Evolutionary conservation across 2,113 vertebrate genomes (phyloP).

Genomic region (Podarcis raffonei): DNA sequence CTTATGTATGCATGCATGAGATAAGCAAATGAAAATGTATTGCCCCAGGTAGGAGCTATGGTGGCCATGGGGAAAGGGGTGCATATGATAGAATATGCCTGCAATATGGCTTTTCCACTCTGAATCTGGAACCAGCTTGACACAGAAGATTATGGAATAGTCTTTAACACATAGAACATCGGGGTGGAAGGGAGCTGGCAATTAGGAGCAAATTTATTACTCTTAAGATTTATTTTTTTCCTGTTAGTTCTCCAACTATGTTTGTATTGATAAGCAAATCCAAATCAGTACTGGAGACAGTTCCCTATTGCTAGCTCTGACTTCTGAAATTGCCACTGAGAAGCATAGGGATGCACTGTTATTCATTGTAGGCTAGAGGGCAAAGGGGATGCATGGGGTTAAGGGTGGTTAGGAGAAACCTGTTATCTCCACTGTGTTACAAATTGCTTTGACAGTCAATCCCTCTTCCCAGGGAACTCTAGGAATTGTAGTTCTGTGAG

Average conservation of each 20-base stretch:
- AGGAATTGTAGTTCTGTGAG: too few relatives aligned
- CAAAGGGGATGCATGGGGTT: neutral
- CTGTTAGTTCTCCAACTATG: too few relatives aligned
- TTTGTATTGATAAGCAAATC: too few relatives aligned
- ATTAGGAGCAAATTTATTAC: neutral
- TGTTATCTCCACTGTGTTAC: too few relatives aligned
- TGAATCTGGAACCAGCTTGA: neutral
- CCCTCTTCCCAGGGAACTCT: too few relatives aligned
- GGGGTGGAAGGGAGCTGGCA: neutral
- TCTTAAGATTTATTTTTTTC: too few relatives aligned
- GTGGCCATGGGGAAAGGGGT: neutral
- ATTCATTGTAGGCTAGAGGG: slow-evolving; percentile 37
- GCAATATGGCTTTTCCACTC: neutral
- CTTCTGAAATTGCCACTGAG: neutral
- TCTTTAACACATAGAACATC: neutral
- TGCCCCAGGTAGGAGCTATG: neutral
- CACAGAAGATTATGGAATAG: neutral
- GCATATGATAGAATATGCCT: neutral
- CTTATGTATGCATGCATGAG: neutral
- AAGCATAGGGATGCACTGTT: neutral
- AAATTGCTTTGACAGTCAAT: too few relatives aligned
- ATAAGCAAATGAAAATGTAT: neutral
- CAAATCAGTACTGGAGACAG: too few relatives aligned
- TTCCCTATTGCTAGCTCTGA: neutral
- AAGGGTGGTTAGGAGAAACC: too few relatives aligned